These are phyloP conservation scores for Cryptocephalus moraei DNA, from an alignment of 2,888 invertebrate species.

Conservation along the genomic window DNA sequence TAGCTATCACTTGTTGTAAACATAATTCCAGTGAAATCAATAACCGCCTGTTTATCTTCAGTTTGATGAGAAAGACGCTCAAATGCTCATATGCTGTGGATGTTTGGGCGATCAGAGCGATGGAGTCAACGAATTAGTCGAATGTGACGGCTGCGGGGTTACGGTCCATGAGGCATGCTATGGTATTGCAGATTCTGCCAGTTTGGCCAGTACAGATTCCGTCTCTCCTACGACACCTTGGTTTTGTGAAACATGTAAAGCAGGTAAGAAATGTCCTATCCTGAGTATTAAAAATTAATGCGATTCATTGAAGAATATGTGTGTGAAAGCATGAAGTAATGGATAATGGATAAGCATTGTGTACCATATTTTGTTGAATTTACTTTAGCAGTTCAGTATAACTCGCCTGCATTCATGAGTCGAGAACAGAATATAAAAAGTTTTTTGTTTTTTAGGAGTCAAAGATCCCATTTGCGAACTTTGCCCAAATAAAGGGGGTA, in stretches of 20 bases:
- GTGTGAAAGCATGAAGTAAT: background rate
- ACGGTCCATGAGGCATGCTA: conserved; percentile 97
- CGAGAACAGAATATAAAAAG: background rate
- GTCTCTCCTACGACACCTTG: conserved; percentile 95
- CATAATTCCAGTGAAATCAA: too few species aligned
- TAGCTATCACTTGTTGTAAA: too few species aligned
- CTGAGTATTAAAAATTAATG: background rate
- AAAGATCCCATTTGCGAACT: conserved; percentile 86
- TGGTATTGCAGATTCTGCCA: conserved; percentile 85
- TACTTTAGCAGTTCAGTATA: background rate
- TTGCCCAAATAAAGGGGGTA: conserved; percentile 87
- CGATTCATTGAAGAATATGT: background rate
- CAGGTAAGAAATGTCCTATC: conserved; percentile 34
- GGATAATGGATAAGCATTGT: too few species aligned
- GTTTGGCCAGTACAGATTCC: conserved; percentile 86
- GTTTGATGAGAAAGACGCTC: conserved; percentile 37
- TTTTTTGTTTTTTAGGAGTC: conserved; percentile 47
- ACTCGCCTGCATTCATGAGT: background rate
- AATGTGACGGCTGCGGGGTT: conserved; percentile 93
- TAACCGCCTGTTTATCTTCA: conserved; percentile 7
- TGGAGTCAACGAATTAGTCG: conserved; percentile 91
- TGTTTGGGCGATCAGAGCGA: conserved; percentile 90
- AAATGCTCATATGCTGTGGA: conserved; percentile 80
- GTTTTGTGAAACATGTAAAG: conserved; percentile 98
- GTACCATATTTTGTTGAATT: too few species aligned